Base-by-base conservation (phyloP, 2,113 vertebrate species). In the Lycocorax pyrrhopterus region DNA sequence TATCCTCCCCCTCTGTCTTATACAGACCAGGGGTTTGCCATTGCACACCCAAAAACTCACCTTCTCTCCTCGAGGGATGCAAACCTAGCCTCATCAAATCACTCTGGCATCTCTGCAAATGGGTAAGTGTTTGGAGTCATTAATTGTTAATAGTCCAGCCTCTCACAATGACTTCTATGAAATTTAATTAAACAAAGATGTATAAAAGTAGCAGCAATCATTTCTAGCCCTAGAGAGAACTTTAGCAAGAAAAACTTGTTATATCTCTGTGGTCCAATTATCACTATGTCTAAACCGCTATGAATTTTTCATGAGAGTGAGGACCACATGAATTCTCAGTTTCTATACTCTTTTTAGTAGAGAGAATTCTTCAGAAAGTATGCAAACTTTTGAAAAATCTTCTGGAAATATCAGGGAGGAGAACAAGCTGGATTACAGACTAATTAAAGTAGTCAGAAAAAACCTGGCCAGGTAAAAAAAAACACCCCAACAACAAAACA, bases 281-380 rank as follows among this genome's bases (percentile, higher is more conserved):
- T 83, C 33, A 52, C 35, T 74, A 29, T 71, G 52, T 66, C 67
- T 87, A 86, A 94, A 84, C 63, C 39, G 86, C 30, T 59, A 60
- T n/a, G 77, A 92, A 94, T 91, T 88, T 91, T 95, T 92, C 77
- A 87, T 87, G 87, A 71, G 39, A 88, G 25, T 60, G 39, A 91
- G 26, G 6, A 35, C 33, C 51, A 74, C 64, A 77, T 63, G 56
- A 47, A 55, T 90, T 97, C 59, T 89, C n/a, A 64, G 51, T 80
- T 96, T 87, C 52, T 44, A 33, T 32, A 60, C 6, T 44, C 22
- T 44, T 81, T 74, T 84, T 52, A 68, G 26, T 29, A 72, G 25
- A 78, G 9, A 67, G 2, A 63, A 80, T 71, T 25, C 12, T 83
- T 80, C 55, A 71, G 56, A 78, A 95, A 84, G 9, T 13, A 55